Percentiles rank a stretch among this genome's conserved stretches.
These are phyloP conservation scores for Chamaea fasciata DNA, from an alignment of 2,113 vertebrate genomes.

Conservation along the genomic window DNA sequence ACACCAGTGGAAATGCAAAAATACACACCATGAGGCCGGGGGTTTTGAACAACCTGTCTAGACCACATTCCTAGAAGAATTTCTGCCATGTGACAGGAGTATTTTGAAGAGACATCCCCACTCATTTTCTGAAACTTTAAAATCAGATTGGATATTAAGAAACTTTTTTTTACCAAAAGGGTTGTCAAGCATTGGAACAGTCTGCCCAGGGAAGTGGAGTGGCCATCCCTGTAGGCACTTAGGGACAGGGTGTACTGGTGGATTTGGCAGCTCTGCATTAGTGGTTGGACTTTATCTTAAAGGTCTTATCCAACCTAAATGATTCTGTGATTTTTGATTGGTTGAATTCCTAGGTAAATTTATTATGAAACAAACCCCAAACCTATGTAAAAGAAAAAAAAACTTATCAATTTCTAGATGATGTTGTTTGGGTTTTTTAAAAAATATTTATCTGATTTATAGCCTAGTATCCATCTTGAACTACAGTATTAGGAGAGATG, in stretches of 20 bases:
- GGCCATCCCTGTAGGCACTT: background rate
- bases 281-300: background rate
- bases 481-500: background rate
- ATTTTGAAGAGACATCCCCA: background rate
- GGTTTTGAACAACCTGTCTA: background rate
- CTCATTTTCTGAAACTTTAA: background rate
- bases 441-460: background rate
- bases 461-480: background rate
- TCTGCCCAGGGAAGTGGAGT: background rate
- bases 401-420: background rate
- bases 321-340: background rate
- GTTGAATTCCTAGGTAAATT: background rate
- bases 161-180: background rate
- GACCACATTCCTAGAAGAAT: background rate
- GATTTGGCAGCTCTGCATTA: background rate
- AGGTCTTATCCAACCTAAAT: background rate
- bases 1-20: background rate
- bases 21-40: background rate
- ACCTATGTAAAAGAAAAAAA: background rate
- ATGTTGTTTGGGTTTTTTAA: background rate
- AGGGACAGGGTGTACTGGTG: background rate
- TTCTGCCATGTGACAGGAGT: background rate
- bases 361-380: background rate
- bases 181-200: background rate
- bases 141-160: background rate